Evolutionary conservation across 2,113 vertebrate genomes (phyloP).

Genomic region (Rafetus swinhoei): DNA sequence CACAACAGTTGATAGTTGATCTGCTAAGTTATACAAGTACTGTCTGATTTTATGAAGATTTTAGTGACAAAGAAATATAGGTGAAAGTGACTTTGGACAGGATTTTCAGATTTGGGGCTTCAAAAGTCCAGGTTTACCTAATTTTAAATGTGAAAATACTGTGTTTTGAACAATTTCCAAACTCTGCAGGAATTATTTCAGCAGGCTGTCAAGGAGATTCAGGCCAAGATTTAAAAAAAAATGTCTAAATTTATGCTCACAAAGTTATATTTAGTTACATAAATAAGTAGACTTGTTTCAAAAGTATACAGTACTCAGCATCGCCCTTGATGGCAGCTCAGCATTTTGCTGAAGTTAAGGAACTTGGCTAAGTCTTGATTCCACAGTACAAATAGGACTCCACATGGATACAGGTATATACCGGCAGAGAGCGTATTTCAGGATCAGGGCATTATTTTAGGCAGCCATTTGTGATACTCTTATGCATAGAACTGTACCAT

Average conservation of each 20-base stretch:
- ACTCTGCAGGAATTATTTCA: not conserved
- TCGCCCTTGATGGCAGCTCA: rapidly evolving
- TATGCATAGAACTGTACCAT: not conserved
- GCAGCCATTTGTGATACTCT: not conserved
- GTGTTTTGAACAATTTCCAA: rapidly evolving
- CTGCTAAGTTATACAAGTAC: not conserved
- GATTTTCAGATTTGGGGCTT: not conserved
- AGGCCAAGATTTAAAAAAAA: not conserved
- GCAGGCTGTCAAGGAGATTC: not conserved
- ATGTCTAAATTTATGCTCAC: not conserved
- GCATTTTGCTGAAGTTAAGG: not conserved
- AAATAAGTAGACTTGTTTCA: not conserved
- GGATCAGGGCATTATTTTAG: not conserved
- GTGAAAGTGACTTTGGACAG: not conserved
- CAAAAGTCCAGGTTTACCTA: not conserved
- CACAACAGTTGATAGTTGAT: not conserved
- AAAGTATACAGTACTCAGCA: not conserved
- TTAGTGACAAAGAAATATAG: not conserved
- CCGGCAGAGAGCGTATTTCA: rapidly evolving
- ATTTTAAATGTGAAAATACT: not conserved
- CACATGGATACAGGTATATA: not conserved
- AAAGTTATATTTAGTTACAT: not conserved
- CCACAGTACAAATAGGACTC: not conserved
- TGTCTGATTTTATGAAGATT: not conserved
- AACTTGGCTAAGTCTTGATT: rapidly evolving